Evolutionary conservation across 2,888 invertebrate species (phyloP).

Genomic region (Troides aeacus): DNA sequence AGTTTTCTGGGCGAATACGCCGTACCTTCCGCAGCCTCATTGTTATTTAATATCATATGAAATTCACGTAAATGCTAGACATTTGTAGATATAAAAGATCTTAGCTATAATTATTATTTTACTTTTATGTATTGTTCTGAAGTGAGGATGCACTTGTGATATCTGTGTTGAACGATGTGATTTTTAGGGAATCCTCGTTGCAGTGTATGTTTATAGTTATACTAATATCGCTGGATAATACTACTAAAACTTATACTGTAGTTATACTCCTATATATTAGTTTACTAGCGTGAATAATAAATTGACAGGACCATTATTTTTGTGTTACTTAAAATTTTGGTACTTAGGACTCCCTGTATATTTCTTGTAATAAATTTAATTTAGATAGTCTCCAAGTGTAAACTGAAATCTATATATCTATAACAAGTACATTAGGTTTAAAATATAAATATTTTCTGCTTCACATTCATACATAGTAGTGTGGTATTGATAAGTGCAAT

Average conservation of each 20-base stretch:
- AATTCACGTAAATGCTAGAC: too few relatives aligned
- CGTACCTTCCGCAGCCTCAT: too few relatives aligned
- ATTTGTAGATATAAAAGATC: too few relatives aligned
- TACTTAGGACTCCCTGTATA: conserved; percentile 67
- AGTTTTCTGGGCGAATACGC: too few relatives aligned
- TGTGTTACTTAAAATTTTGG: conserved; percentile 53
- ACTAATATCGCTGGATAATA: conserved; percentile 15
- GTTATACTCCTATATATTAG: conserved; percentile 40
- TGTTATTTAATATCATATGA: not conserved
- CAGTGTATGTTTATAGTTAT: conserved; percentile 28
- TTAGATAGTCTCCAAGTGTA: conserved; percentile 32
- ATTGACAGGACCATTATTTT: conserved; percentile 42
- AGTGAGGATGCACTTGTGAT: conserved; percentile 50
- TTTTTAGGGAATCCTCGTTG: conserved; percentile 3
- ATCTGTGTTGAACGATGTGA: conserved; percentile 44
- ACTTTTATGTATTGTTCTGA: conserved; percentile 34
- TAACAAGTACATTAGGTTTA: conserved; percentile 55
- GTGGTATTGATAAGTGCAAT: conserved; percentile 40
- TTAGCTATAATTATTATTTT: not conserved
- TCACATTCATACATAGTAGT: conserved; percentile 57
- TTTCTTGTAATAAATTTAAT: conserved; percentile 46
- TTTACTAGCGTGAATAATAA: conserved; percentile 37
- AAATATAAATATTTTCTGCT: conserved; percentile 63
- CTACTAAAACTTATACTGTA: conserved; percentile 42
- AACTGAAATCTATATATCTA: conserved; percentile 52